These are phyloP conservation scores for Spatula versicolor DNA, from an alignment of 2,797 vertebrate species.

Conservation along the genomic window DNA sequence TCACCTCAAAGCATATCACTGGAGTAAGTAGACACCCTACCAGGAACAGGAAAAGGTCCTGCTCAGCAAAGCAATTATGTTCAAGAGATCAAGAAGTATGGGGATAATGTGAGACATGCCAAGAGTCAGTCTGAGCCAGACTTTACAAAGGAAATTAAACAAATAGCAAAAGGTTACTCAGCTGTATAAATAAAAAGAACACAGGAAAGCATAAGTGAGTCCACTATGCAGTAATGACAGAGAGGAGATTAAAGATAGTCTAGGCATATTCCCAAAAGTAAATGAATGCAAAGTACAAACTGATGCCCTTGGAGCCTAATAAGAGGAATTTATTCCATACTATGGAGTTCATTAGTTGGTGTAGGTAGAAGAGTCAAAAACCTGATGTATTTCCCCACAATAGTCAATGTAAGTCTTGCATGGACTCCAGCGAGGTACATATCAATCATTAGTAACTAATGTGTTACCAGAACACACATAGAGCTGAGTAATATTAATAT, in stretches of 20 bases:
- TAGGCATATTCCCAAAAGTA: neutral
- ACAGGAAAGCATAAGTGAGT: neutral
- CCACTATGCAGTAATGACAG: neutral
- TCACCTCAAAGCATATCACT: neutral
- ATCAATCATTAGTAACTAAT: neutral
- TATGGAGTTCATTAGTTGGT: neutral
- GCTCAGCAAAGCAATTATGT: neutral
- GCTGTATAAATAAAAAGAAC: constrained; percentile 42
- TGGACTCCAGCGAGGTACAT: neutral
- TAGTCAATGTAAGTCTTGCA: neutral
- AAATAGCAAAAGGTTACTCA: constrained; percentile 37
- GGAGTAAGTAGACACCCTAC: neutral
- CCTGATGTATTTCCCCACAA: neutral
- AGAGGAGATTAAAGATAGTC: constrained; percentile 18
- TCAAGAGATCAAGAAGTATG: constrained; percentile 23
- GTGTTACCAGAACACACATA: neutral
- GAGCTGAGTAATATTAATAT: neutral
- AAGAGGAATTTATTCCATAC: neutral
- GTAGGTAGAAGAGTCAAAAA: neutral
- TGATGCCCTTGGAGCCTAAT: neutral
- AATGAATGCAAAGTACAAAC: neutral
- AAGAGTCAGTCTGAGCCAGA: constrained; percentile 7
- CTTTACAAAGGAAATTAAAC: constrained; percentile 39
- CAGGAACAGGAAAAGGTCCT: neutral
- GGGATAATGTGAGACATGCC: neutral